Conservation (phyloP, 2,888 invertebrate genomes). For the Cheilosia vernalis region DNA sequence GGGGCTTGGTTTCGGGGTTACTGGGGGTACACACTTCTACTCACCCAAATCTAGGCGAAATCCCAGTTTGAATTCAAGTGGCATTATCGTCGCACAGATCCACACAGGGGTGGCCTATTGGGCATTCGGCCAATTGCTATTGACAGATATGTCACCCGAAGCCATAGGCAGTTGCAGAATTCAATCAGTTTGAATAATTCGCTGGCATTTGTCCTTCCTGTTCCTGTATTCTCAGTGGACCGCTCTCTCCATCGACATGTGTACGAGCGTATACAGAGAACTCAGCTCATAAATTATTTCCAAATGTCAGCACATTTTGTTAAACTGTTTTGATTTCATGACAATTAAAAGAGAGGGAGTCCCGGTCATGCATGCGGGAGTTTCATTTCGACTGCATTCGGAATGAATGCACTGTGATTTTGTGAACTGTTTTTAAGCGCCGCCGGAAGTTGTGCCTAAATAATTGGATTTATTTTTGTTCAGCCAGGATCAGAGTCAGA, state of each 20-base stretch:
- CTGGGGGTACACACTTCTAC: neutral
- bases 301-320: conserved; percentile 58
- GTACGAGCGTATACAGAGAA: neutral
- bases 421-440: conserved; percentile 30
- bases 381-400: conserved; percentile 30
- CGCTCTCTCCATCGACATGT: neutral
- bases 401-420: conserved; percentile 41
- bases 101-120: conserved; percentile 9
- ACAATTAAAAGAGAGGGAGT: conserved; percentile 60
- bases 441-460: conserved; percentile 42
- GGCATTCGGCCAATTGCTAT: conserved; percentile 47
- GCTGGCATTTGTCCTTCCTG: conserved; percentile 49
- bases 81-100: neutral
- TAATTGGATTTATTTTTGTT: neutral
- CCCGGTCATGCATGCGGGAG: conserved; percentile 44
- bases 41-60: neutral
- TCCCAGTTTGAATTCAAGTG: conserved; percentile 12
- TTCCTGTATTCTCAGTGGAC: conserved; percentile 49
- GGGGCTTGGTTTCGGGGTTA: neutral
- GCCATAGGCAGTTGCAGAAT: conserved; percentile 40
- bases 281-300: conserved; percentile 64
- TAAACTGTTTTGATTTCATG: conserved; percentile 67
- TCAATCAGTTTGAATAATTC: conserved; percentile 69
- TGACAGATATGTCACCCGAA: conserved; percentile 59
- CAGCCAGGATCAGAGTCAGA: neutral